Percentiles rank a stretch among this genome's conserved stretches.
Evolutionary conservation across 2,797 vertebrate genomes (phyloP).

Genomic region (Erpetoichthys calabaricus): DNA sequence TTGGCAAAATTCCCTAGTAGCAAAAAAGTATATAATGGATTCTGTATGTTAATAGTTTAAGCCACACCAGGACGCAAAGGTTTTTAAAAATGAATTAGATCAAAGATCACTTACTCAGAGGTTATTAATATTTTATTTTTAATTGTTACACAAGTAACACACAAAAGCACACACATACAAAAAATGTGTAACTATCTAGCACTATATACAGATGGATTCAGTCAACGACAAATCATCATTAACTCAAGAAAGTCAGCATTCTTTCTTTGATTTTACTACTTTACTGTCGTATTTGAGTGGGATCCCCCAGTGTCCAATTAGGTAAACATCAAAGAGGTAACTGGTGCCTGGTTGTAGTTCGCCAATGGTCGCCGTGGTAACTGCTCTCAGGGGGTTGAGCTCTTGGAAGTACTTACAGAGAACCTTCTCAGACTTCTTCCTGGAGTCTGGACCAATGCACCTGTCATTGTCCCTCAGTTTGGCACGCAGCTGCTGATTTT

Average conservation of each 20-base stretch:
- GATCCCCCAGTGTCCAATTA: constrained; percentile 73
- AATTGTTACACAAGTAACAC: too few relatives aligned
- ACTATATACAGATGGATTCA: too few relatives aligned
- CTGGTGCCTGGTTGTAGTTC: constrained; percentile 56
- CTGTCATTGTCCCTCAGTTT: constrained; percentile 32
- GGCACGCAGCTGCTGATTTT: constrained; percentile 27
- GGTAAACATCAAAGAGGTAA: constrained; percentile 79
- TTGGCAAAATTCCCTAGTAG: too few relatives aligned
- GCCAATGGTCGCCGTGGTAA: constrained; percentile 68
- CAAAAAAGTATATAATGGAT: too few relatives aligned
- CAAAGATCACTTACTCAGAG: too few relatives aligned
- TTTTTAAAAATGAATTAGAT: too few relatives aligned
- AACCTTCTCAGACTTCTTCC: constrained; percentile 64
- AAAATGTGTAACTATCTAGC: too few relatives aligned
- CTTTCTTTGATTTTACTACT: constrained; percentile 70
- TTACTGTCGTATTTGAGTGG: constrained; percentile 75
- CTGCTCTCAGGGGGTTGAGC: constrained; percentile 61
- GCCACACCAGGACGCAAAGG: too few relatives aligned
- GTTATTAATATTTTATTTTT: too few relatives aligned
- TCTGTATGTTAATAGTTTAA: too few relatives aligned
- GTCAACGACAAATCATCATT: too few relatives aligned
- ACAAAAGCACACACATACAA: too few relatives aligned
- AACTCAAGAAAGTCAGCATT: constrained; percentile 47
- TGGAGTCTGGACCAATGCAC: constrained; percentile 68
- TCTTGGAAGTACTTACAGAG: constrained; percentile 81